Evolutionary conservation across 2,113 vertebrate genomes (phyloP).

Genomic region (Heterotis niloticus): DNA sequence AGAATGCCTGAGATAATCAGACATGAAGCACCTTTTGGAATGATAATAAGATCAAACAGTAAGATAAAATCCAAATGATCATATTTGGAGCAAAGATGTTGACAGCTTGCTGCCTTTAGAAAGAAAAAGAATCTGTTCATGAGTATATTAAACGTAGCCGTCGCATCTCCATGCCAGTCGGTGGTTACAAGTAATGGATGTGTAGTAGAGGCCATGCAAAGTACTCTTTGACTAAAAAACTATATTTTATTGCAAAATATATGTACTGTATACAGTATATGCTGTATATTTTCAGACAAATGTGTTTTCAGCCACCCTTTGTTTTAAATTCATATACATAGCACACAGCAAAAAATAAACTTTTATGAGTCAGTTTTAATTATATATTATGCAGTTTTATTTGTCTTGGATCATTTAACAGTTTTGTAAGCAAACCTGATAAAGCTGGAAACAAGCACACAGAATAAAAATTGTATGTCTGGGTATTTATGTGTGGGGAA

Average conservation of each 20-base stretch:
- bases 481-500: constrained; percentile 34
- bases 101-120: constrained; percentile 26
- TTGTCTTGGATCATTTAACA: constrained; percentile 33
- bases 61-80: constrained; percentile 37
- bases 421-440: constrained; percentile 40
- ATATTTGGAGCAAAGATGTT: background rate
- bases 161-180: background rate
- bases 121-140: constrained; percentile 17
- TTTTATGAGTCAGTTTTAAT: constrained; percentile 47
- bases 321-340: constrained; percentile 16
- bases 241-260: background rate
- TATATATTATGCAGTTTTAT: constrained; percentile 44
- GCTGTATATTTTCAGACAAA: background rate
- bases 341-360: constrained; percentile 36
- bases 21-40: constrained; percentile 30
- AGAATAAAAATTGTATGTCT: constrained; percentile 29
- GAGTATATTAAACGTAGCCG: background rate
- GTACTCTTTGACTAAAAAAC: background rate
- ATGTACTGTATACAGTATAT: background rate
- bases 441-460: constrained; percentile 23
- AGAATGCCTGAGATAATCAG: constrained; percentile 25
- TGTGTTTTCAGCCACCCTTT: constrained; percentile 1
- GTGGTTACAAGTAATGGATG: background rate
- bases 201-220: background rate
- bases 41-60: constrained; percentile 50